Evolutionary conservation across 2,888 invertebrate species (phyloP), one percentile per base, ranked within the genome.

Genomic region (Podotricha telesiphe): DNA sequence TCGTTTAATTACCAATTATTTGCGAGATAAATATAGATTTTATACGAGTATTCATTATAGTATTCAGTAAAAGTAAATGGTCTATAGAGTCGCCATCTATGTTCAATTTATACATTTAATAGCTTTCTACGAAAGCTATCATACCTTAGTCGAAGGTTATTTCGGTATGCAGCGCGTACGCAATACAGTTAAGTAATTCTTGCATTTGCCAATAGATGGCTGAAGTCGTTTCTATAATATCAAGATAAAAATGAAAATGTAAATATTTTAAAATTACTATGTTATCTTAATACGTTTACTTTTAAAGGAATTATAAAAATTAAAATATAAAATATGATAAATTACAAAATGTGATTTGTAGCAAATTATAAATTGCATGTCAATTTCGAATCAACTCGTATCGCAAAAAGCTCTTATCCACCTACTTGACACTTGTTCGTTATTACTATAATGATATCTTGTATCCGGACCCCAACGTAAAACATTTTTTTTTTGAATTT

Each of bases 161-260:
- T 42, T 42, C 6, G 10, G 10, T 22, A 22, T 10, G n/a, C 22
- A 75, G 64, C 53, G 45, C 40, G 34, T 28, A 4, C 28, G 40
- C 20, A 37, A 45, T 11, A 11, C 34, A 15, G 17, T 2, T 4
- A 61, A n/a, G 11, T 61, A 50, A 40, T 68, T 40, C 48, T 5
- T 6, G 5, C 10, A 37, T 15, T 45, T 11, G 37, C 20, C 66
- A 37, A 45, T 48, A 71, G 71, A 68, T 71, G 71, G 71, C 71
- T 58, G 47, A 34, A 1, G 4, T 0, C 5, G 28, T 34, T 34
- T 10, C 4, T 53, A 1, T n/a, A 34, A 34, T 6, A 15, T 4
- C 10, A 28, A n/a, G n/a, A n/a, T n/a, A n/a, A n/a, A 28, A 17
- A n/a, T 34, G 2, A n/a, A n/a, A 28, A 53, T 34, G 28, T 17